A percentile compares a stretch with the other conserved stretches of the same genome.
Conservation (phyloP, 2,113 vertebrate species). For the Synchiropus splendidus region DNA sequence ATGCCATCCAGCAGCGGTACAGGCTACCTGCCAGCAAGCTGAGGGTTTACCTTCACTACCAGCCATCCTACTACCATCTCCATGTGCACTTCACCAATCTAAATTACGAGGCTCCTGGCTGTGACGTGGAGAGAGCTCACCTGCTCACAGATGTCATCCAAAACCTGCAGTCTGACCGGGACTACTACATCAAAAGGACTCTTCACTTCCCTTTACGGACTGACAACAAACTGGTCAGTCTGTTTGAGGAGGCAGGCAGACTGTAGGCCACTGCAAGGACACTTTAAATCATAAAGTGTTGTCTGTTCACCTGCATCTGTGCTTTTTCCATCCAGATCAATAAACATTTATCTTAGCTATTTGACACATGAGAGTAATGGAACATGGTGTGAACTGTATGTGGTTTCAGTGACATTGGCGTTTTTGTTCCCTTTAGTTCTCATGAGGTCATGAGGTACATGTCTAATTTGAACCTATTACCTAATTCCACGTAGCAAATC, state of each 20-base stretch:
- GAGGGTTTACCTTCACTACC: slow-evolving; percentile 86
- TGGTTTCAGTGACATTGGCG: too few relatives aligned
- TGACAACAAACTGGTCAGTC: slow-evolving; percentile 67
- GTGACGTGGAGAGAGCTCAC: slow-evolving; percentile 80
- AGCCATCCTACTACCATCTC: slow-evolving; percentile 91
- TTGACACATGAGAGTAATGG: too few relatives aligned
- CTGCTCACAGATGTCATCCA: slow-evolving; percentile 81
- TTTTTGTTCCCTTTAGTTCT: too few relatives aligned
- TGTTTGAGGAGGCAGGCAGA: slow-evolving; percentile 70
- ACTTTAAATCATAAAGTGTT: too few relatives aligned
- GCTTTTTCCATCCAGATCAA: too few relatives aligned
- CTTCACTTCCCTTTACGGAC: slow-evolving; percentile 75
- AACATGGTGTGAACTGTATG: too few relatives aligned
- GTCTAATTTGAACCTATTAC: too few relatives aligned
- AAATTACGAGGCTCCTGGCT: slow-evolving; percentile 77
- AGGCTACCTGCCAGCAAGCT: slow-evolving; percentile 62
- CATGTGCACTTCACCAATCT: slow-evolving; percentile 88
- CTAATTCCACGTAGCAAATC: too few relatives aligned
- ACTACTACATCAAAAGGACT: slow-evolving; percentile 68
- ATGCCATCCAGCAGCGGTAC: slow-evolving; percentile 68
- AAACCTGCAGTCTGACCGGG: slow-evolving; percentile 69
- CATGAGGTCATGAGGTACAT: too few relatives aligned
- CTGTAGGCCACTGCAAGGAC: slow-evolving; percentile 29
- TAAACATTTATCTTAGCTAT: too few relatives aligned
- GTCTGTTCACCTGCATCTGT: too few relatives aligned